Base-by-base conservation (phyloP, 2,797 vertebrate species). In the Typhlichthys subterraneus region DNA sequence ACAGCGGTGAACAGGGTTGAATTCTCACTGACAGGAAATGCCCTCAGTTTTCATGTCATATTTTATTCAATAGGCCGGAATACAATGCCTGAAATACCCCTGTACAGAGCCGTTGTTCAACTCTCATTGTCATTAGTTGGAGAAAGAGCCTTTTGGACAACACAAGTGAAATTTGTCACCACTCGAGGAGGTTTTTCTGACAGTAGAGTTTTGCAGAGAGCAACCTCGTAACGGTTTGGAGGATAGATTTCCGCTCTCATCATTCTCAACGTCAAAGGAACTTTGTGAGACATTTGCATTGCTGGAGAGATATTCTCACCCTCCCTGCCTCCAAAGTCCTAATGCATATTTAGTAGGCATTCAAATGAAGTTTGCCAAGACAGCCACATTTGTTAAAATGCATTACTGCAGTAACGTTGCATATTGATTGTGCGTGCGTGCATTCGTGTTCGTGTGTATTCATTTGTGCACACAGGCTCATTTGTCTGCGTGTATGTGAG, bases 291-390 rank as follows among this genome's bases (percentile, higher is more conserved):
- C 68, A 60, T 46, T 79, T 33, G 45, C 60, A 63, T 79, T 59
- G 42, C 63, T 47, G 33, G n/a, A 49, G 70, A 73, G 73, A 67
- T 53, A 49, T 6, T 61, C 61, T 72, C 62, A 69, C 54, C 59
- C 57, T 53, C 54, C 58, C 49, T 38, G n/a, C 59, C 59, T 52
- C 52, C 15, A 1, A 53, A 45, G 52, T 15, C 53, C 66, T 53
- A 58, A 61, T 76, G 67, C 69, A 82, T 72, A 84, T 82, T 76
- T 76, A 84, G 67, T 6, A 76, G 61, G 61, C 12, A 45, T 63
- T 57, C 72, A 76, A 81, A 83, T 80, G 66, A 72, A 66, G 63
- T 77, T 59, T 61, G 7, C 62, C 53, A 61, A 62, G 59, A 53
- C 65, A 59, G 63, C 50, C 29, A 11, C 53, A 69, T 76, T 61